Evolutionary conservation across 2,888 invertebrate species (phyloP), one percentile per base, ranked within the genome.

Genomic region (Pogonocherus hispidulus): DNA sequence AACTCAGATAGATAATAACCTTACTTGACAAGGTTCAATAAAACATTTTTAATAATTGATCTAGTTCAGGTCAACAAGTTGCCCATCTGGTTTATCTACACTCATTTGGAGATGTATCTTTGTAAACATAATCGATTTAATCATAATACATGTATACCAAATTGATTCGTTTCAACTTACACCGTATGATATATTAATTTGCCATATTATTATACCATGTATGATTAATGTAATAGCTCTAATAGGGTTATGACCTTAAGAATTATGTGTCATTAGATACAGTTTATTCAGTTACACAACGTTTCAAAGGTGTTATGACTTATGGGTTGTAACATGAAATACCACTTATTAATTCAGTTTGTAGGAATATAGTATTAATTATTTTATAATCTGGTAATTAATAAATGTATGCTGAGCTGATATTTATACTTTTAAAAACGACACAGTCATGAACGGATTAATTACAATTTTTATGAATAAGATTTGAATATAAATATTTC

Each of bases 231-330:
- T 66, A 52, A 52, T 44, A 52, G 37, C n/a, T 57, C 32, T 59
- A 66, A 66, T 69, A 63, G 63, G 69, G 63, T 67, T 63, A 47
- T 63, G 57, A 67, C 63, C 63, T 69, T 62, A 67, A 44, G 56
- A 67, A 67, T 66, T 66, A 66, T 35, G 37, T 64, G 44, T 32
- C 51, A 52, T 44, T 44, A 32, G 27, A 56, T 41, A 57, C 19
- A 19, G 19, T 49, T n/a, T 35, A 37, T 27, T 32, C 18, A 23
- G 35, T 59, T 66, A 47, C 22, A 18, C 20, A 63, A 63, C 22
- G 20, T 44, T 22, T 27, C 46, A 54, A 27, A 19, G n/a, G 46
- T 32, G 20, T 49, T 46, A 44, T 65, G 47, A 46, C 47, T 52
- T 52, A 52, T n/a, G 41, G 49, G 37, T 49, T 56, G 37, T n/a